Evolutionary conservation across 37 sponge, comb jelly and placozoan species (phyloP), one percentile per base, ranked within the genome.

Genomic region (Axinella damicornis): DNA sequence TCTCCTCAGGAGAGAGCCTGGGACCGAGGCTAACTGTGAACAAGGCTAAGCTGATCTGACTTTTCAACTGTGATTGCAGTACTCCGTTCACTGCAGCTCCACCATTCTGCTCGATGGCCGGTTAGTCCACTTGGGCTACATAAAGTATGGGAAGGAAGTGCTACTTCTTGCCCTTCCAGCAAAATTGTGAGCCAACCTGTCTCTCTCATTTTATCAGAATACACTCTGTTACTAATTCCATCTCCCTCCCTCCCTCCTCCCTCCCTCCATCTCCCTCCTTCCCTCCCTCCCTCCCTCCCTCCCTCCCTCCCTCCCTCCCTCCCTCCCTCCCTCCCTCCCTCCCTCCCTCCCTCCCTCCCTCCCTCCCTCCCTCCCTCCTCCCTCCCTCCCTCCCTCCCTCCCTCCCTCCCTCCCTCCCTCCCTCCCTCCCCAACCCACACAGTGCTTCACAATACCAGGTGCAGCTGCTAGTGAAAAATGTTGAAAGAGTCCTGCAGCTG

Each of bases 101-200:
- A 78, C 78, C 32, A 35, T 86, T 6, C 15, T 80, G 18, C 27
- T 76, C 34, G 80, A 81, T 34, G 86, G 40, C 14, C 30, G 59
- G 2, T 25, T 81, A 37, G n/a, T 91, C 34, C 70, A 85, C 57
- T 53, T 85, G 18, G 75, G 75, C 38, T 71, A 62, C 65, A 60
- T 66, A 2, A 77, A 85, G 73, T 66, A 61, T 76, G 86, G 65
- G 25, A 85, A 91, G 70, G 91, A 91, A 39, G 9, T 91, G 53
- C 73, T 91, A 25, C 35, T 91, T 24, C 38, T 91, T 18, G 91
- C 91, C n/a, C 65, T 85, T 0, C 82, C 91, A 54, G 86, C 77
- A 46, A 11, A 46, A 62, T 20, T 76, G 90, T 86, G 5, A 74
- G 74, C 46, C 46, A 12, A 46, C 46, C 46, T 46, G 6, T 9